Evolutionary conservation across 2,888 invertebrate genomes (phyloP).

Genomic region (Rhagonycha fulva): DNA sequence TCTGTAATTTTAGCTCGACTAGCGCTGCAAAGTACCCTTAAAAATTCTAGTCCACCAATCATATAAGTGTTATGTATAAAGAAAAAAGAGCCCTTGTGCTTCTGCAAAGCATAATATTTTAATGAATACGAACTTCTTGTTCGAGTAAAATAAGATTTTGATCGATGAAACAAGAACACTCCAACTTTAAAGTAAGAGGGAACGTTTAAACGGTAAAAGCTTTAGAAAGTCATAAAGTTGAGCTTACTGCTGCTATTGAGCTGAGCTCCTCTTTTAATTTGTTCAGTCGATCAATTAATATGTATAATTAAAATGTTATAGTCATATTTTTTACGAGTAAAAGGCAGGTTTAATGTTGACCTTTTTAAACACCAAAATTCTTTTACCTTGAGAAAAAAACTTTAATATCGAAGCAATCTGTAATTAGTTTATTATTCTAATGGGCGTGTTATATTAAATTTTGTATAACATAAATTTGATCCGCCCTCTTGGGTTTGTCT

Average conservation of each 20-base stretch:
- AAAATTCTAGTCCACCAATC: background rate
- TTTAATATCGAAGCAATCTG: background rate
- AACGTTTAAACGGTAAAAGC: background rate
- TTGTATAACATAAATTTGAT: background rate
- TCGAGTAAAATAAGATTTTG: background rate
- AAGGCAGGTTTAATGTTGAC: background rate
- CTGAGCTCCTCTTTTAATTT: background rate
- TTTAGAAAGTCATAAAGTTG: background rate
- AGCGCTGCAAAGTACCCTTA: background rate
- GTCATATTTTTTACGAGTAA: background rate
- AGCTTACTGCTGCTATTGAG: background rate
- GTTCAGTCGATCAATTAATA: background rate
- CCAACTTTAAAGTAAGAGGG: background rate
- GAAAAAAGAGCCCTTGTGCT: background rate
- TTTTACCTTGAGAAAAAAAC: background rate
- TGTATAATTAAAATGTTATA: background rate
- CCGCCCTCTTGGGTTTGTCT: conserved; percentile 4
- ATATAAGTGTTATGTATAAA: background rate
- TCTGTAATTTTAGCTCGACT: background rate
- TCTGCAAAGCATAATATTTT: background rate
- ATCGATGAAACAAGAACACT: background rate
- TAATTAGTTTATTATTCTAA: background rate
- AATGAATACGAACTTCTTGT: background rate
- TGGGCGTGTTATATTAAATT: background rate
- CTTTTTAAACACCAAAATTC: background rate